These are phyloP conservation scores for Ginglymostoma cirratum DNA, from an alignment of 2,113 vertebrate species.

Conservation along the genomic window DNA sequence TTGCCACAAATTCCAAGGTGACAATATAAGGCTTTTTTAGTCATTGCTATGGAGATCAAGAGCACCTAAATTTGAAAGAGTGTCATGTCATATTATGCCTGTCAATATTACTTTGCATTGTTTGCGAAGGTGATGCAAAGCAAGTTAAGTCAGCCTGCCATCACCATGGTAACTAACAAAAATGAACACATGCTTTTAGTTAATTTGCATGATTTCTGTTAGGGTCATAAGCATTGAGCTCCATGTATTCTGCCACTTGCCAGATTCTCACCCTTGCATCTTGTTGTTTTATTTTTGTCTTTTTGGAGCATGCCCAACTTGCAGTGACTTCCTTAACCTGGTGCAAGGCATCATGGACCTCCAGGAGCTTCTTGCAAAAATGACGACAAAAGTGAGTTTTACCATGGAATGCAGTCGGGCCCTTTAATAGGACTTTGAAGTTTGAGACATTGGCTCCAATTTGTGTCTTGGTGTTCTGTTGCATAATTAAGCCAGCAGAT, in stretches of 20 bases:
- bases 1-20: not conserved
- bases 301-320: conserved; percentile 89
- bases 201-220: not conserved
- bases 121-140: not conserved
- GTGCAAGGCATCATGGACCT: conserved; percentile 99
- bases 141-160: not conserved
- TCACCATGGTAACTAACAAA: not conserved
- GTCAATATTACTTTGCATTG: not conserved
- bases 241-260: not conserved
- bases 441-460: not conserved
- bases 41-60: not conserved
- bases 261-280: conserved; percentile 39
- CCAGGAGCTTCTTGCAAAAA: conserved; percentile 92
- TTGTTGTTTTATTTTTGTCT: conserved; percentile 50
- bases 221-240: not conserved
- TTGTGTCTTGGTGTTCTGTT: not conserved
- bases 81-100: not conserved
- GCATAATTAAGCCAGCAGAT: not conserved
- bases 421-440: not conserved
- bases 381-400: conserved; percentile 86
- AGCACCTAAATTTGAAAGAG: not conserved
- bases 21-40: not conserved
- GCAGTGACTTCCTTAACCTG: conserved; percentile 94
- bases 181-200: not conserved
- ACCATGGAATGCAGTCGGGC: not conserved